A percentile compares a stretch with the other conserved stretches of the same genome.
phyloP scores from a whole-genome alignment of 2,113 vertebrate species.

The Halcyon malimbica region DNA sequence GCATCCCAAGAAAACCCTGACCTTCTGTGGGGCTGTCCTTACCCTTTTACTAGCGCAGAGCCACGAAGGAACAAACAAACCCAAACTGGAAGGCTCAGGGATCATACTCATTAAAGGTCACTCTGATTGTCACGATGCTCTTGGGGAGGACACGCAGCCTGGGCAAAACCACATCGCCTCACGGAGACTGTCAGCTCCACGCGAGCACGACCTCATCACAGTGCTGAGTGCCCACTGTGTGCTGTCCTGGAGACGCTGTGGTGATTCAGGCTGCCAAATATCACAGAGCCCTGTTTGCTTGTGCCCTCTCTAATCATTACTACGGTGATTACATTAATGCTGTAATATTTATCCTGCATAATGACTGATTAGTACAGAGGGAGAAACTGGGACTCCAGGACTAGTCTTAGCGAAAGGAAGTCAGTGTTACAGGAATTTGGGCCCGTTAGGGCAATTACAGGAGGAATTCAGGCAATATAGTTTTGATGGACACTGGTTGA shows the following conservation, averaged over 20 bases:
- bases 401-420: neutral
- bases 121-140: accelerated
- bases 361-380: neutral
- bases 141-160: neutral
- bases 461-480: neutral
- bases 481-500: neutral
- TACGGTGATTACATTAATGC: neutral
- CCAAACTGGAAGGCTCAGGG: neutral
- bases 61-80: neutral
- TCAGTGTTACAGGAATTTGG: neutral
- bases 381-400: neutral
- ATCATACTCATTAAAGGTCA: neutral
- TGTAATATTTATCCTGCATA: neutral
- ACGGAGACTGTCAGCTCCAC: neutral
- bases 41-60: neutral
- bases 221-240: neutral
- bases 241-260: neutral
- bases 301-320: neutral
- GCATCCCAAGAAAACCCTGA: constrained; percentile 14
- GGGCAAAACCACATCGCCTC: neutral
- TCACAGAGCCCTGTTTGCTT: neutral
- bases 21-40: neutral
- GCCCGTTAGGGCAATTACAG: neutral
- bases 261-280: neutral
- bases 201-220: neutral